Conservation (phyloP, 2,888 invertebrate genomes). For the Parthenolecanium corni region DNA sequence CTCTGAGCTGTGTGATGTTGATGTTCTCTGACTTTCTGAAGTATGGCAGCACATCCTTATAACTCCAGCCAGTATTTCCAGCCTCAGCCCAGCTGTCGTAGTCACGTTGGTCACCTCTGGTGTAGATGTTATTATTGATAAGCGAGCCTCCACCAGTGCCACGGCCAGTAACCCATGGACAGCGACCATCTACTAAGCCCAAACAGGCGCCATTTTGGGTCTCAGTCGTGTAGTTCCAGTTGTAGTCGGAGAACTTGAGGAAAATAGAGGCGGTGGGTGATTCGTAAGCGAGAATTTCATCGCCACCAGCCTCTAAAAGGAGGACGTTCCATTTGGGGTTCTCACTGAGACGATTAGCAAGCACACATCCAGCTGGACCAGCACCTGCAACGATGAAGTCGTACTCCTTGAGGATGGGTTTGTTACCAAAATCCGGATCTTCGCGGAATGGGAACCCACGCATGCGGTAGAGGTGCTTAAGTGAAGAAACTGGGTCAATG, state of each 20-base stretch:
- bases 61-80: slow-evolving; percentile 35
- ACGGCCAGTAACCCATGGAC: slow-evolving; percentile 69
- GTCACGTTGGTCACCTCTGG: slow-evolving; percentile 33
- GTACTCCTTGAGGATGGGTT: slow-evolving; percentile 27
- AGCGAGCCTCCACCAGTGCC: slow-evolving; percentile 37
- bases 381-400: slow-evolving; percentile 31
- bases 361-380: slow-evolving; percentile 51
- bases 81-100: slow-evolving; percentile 33
- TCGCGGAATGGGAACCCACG: slow-evolving; percentile 21
- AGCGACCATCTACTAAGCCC: slow-evolving; percentile 46
- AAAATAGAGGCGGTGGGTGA: slow-evolving; percentile 48
- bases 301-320: slow-evolving; percentile 52
- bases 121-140: slow-evolving; percentile 35
- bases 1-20: slow-evolving; percentile 31
- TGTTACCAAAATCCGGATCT: slow-evolving; percentile 25
- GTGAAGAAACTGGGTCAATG: not conserved
- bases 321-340: slow-evolving; percentile 49
- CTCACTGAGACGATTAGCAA: slow-evolving; percentile 59
- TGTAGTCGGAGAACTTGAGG: slow-evolving; percentile 49
- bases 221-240: slow-evolving; percentile 60
- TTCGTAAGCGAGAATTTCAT: slow-evolving; percentile 45
- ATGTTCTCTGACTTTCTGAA: slow-evolving; percentile 33
- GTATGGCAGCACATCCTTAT: slow-evolving; percentile 33
- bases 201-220: slow-evolving; percentile 50
- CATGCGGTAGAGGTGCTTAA: not conserved